phyloP scores from a whole-genome alignment of 1,140 invertebrate genomes.

The Lethrus apterus region DNA sequence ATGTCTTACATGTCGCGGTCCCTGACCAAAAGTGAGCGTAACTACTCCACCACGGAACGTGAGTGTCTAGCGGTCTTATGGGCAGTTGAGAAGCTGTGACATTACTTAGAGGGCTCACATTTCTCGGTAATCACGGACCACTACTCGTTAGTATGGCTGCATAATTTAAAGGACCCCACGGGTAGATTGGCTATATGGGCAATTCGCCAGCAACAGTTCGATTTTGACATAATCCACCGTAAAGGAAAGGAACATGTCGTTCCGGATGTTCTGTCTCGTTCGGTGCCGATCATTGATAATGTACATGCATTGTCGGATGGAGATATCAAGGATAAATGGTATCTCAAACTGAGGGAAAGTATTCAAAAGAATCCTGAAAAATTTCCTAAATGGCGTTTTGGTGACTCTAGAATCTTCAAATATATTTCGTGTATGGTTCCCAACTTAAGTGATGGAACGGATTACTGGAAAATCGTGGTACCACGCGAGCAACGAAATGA shows the following conservation, averaged over 20 bases:
- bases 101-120: slow-evolving; percentile 25
- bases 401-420: not conserved
- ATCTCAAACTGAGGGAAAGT: slow-evolving; percentile 2
- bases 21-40: slow-evolving; percentile 32
- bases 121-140: slow-evolving; percentile 29
- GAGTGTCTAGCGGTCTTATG: slow-evolving; percentile 43
- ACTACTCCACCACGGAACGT: slow-evolving; percentile 37
- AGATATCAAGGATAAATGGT: slow-evolving; percentile 9
- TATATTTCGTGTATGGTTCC: not conserved
- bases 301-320: not conserved
- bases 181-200: slow-evolving; percentile 25
- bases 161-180: slow-evolving; percentile 18
- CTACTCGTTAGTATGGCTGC: slow-evolving; percentile 20
- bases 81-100: slow-evolving; percentile 30
- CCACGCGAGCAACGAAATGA: no score
- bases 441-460: not conserved
- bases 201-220: slow-evolving; percentile 34
- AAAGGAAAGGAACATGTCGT: slow-evolving; percentile 36
- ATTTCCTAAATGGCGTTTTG: slow-evolving; percentile 4
- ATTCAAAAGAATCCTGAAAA: slow-evolving; percentile 7
- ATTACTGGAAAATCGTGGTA: no score
- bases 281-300: slow-evolving; percentile 8
- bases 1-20: slow-evolving; percentile 38
- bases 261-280: slow-evolving; percentile 17
- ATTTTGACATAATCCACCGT: slow-evolving; percentile 31